phyloP scores from a whole-genome alignment of 2,888 invertebrate genomes.

The Drosophila villosipedis region DNA sequence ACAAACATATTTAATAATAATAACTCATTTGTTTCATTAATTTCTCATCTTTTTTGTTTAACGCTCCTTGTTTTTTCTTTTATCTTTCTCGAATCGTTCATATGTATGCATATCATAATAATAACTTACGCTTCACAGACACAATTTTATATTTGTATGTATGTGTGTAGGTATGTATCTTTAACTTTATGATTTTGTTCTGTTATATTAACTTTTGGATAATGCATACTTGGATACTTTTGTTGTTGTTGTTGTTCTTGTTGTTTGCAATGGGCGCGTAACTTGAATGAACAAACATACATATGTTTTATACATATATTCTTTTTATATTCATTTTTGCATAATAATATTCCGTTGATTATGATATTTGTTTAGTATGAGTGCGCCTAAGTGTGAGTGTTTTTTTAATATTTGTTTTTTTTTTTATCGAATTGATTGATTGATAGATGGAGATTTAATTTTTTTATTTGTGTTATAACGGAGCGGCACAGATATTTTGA shows the following conservation, averaged over 20 bases:
- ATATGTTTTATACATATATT: constrained; percentile 56
- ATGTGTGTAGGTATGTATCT: constrained; percentile 47
- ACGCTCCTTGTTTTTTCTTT: constrained; percentile 13
- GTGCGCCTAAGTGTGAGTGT: constrained; percentile 42
- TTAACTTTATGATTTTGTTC: constrained; percentile 40
- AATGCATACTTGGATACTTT: constrained; percentile 53
- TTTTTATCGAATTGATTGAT: constrained; percentile 7
- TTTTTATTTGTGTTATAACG: background rate
- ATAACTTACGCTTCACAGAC: constrained; percentile 79
- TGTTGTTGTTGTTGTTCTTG: constrained; percentile 14
- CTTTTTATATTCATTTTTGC: constrained; percentile 11
- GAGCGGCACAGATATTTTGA: constrained; percentile 33
- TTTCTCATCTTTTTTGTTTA: constrained; percentile 12
- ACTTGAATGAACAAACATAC: constrained; percentile 67
- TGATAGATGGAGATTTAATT: constrained; percentile 21
- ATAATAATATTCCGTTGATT: constrained; percentile 49
- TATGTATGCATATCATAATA: constrained; percentile 48
- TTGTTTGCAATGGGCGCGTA: constrained; percentile 54
- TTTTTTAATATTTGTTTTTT: background rate
- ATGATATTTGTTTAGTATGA: constrained; percentile 48
- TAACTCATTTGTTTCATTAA: constrained; percentile 51
- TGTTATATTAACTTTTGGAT: constrained; percentile 60
- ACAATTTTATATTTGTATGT: constrained; percentile 58
- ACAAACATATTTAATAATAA: constrained; percentile 70
- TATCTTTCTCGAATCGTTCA: constrained; percentile 11